Evolutionary conservation across 2,888 invertebrate genomes (phyloP).

Genomic region (Metalampra italica): DNA sequence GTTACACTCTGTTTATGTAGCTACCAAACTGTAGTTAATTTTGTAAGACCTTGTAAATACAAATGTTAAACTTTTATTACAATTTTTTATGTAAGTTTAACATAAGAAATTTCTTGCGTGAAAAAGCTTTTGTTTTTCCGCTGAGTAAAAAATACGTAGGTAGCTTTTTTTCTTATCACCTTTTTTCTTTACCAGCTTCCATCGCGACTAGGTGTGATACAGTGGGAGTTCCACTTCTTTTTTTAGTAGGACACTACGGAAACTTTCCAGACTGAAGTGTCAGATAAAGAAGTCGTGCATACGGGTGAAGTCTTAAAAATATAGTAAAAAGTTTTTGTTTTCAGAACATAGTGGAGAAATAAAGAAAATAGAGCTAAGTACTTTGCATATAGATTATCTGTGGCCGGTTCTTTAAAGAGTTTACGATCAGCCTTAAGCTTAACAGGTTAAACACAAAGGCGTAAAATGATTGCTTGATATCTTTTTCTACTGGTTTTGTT

Average conservation of each 20-base stretch:
- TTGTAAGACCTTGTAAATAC: too few species aligned
- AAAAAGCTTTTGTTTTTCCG: background rate
- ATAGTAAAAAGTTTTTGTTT: background rate
- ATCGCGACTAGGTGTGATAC: conserved; percentile 17
- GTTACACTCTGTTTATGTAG: too few species aligned
- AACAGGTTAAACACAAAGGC: too few species aligned
- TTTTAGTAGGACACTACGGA: conserved; percentile 7
- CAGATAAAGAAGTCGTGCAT: conserved; percentile 5
- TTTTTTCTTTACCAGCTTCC: background rate
- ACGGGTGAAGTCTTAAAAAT: background rate
- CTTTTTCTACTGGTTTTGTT: too few species aligned
- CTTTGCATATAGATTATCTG: too few species aligned
- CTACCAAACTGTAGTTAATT: too few species aligned
- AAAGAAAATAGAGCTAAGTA: too few species aligned
- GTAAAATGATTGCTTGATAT: too few species aligned
- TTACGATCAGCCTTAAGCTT: too few species aligned
- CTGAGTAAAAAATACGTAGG: background rate
- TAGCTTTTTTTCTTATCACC: background rate
- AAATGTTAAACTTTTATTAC: too few species aligned
- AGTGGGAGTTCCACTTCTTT: conserved; percentile 13
- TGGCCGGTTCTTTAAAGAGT: too few species aligned
- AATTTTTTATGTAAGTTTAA: too few species aligned
- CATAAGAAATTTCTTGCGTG: background rate
- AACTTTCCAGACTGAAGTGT: conserved; percentile 9
- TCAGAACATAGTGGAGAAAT: background rate